These are phyloP conservation scores for Sporophila hypoxantha DNA, from an alignment of 2,113 vertebrate species.

Conservation along the genomic window DNA sequence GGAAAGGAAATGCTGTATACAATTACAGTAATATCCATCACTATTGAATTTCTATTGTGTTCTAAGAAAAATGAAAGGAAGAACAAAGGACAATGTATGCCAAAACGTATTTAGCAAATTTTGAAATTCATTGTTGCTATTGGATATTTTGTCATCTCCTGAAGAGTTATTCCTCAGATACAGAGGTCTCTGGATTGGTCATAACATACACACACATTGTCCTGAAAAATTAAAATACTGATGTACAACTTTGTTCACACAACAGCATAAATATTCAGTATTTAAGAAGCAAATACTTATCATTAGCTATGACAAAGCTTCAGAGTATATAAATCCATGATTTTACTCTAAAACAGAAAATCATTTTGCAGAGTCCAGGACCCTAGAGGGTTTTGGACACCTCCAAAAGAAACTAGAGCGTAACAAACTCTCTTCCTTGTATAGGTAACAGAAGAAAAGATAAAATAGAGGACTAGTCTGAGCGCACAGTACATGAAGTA, in stretches of 20 bases:
- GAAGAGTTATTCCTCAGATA: not conserved
- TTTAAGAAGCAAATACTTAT: not conserved
- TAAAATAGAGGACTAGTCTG: not conserved
- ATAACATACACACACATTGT: not conserved
- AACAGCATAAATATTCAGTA: not conserved
- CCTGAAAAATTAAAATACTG: not conserved
- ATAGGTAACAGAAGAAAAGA: not conserved
- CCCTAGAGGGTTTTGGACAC: not conserved
- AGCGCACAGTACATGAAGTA: not conserved
- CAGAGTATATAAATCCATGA: not conserved
- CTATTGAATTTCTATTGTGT: not conserved
- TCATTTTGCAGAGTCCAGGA: not conserved
- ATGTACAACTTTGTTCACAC: not conserved
- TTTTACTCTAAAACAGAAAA: not conserved
- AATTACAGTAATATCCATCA: constrained; percentile 16
- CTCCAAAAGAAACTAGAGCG: not conserved
- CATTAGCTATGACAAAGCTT: not conserved
- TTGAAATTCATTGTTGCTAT: not conserved
- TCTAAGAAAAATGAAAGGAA: constrained; percentile 17
- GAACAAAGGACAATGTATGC: not conserved
- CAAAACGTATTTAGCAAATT: not conserved
- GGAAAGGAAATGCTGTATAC: not conserved
- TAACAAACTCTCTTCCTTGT: not conserved
- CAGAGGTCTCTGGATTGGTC: not conserved
- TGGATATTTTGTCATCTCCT: not conserved